A percentile compares a stretch with the other conserved stretches of the same genome.
Evolutionary conservation across 2,113 vertebrate species (phyloP).

Genomic region (Thinocorus orbignyianus): DNA sequence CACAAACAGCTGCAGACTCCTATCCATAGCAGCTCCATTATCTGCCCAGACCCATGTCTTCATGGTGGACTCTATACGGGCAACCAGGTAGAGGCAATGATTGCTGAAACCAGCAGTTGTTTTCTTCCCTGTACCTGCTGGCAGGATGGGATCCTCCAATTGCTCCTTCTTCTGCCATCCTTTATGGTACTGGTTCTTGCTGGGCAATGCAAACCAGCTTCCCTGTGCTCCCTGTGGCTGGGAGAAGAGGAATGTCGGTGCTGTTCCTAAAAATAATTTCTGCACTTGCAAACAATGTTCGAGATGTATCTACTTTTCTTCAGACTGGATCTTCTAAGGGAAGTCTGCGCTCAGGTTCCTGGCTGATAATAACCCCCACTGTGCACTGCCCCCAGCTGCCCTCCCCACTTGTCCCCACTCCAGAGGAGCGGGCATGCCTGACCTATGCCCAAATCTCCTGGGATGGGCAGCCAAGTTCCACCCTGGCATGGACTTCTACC

Average conservation of each 20-base stretch:
- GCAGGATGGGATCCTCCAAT: not conserved
- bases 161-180: not conserved
- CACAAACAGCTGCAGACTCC: not conserved
- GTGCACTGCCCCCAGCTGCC: not conserved
- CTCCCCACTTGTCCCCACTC: not conserved
- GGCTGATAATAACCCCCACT: not conserved
- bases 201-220: not conserved
- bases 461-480: not conserved
- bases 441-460: not conserved
- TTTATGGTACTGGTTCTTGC: not conserved
- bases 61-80: not conserved
- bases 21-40: fast-evolving
- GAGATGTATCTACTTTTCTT: not conserved
- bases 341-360: not conserved
- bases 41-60: not conserved
- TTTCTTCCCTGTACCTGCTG: not conserved
- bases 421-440: not conserved
- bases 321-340: not conserved
- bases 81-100: not conserved
- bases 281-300: not conserved
- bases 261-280: not conserved
- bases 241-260: not conserved
- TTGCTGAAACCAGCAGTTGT: not conserved
- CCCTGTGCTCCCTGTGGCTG: not conserved
- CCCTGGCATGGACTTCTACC: not conserved